Evolutionary conservation across 2,797 vertebrate genomes (phyloP).

Genomic region (Odontamblyopus lacepedii): DNA sequence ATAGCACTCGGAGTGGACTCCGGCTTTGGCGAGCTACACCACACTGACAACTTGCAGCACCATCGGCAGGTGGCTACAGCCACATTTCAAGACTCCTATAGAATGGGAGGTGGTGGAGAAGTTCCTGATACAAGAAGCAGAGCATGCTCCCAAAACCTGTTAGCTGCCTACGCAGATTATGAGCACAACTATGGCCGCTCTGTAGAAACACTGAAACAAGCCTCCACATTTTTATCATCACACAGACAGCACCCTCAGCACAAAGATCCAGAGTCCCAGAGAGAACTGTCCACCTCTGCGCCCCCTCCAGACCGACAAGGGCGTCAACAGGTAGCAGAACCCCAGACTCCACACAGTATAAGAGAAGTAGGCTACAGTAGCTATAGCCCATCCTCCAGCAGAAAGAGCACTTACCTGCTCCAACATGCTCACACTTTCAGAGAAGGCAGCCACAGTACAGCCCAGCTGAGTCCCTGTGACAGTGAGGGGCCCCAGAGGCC

Average conservation of each 20-base stretch:
- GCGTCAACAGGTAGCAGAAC: slow-evolving; percentile 74
- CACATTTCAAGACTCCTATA: slow-evolving; percentile 61
- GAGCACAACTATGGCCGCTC: slow-evolving; percentile 81
- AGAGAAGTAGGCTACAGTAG: slow-evolving; percentile 87
- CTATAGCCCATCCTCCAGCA: slow-evolving; percentile 87
- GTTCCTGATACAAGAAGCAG: slow-evolving; percentile 46
- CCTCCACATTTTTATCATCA: slow-evolving; percentile 72
- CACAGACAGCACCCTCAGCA: slow-evolving; percentile 55
- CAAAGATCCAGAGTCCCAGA: slow-evolving; percentile 19
- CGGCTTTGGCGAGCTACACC: slow-evolving; percentile 28
- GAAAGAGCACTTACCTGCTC: slow-evolving; percentile 79
- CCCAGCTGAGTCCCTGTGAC: slow-evolving; percentile 55
- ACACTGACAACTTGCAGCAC: slow-evolving; percentile 79
- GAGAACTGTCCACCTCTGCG: slow-evolving; percentile 7
- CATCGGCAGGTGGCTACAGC: slow-evolving; percentile 69
- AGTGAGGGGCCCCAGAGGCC: slow-evolving; percentile 36
- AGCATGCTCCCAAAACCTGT: slow-evolving; percentile 83
- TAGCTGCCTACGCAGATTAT: slow-evolving; percentile 76
- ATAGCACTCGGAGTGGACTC: slow-evolving; percentile 43
- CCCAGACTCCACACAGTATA: slow-evolving; percentile 62
- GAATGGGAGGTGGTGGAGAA: slow-evolving; percentile 45
- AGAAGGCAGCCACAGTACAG: slow-evolving; percentile 78
- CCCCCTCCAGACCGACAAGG: slow-evolving; percentile 41
- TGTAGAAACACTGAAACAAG: slow-evolving; percentile 82
- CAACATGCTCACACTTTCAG: slow-evolving; percentile 86